Evolutionary conservation across 2,888 invertebrate genomes (phyloP).

Genomic region (Pandemis cinnamomeana): DNA sequence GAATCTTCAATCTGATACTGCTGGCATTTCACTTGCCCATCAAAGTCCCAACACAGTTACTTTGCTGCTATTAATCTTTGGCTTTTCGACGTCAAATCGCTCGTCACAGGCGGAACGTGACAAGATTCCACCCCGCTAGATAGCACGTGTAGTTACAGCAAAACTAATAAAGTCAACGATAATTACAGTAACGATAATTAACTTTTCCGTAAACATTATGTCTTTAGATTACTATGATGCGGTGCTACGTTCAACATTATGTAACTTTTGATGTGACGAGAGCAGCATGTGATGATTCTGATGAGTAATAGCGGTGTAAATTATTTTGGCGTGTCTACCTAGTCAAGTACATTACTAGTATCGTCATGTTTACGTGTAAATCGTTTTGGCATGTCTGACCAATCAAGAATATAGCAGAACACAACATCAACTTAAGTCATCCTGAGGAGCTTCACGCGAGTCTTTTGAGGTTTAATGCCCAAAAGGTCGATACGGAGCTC

Average conservation of each 20-base stretch:
- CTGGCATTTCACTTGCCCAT: neutral
- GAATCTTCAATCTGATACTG: neutral
- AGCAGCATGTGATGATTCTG: slow-evolving; percentile 25
- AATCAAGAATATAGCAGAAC: too few relatives aligned
- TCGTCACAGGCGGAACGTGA: neutral
- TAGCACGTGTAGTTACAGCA: neutral
- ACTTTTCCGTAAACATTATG: neutral
- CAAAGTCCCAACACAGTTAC: neutral
- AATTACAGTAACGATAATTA: neutral
- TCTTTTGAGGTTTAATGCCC: too few relatives aligned
- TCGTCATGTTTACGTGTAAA: neutral
- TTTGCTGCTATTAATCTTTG: neutral
- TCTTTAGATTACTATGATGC: slow-evolving; percentile 19
- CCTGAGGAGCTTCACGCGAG: too few relatives aligned
- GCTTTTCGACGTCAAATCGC: neutral
- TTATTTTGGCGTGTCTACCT: neutral
- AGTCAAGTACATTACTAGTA: neutral
- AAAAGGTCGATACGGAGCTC: too few relatives aligned
- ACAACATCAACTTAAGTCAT: too few relatives aligned
- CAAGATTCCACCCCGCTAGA: neutral
- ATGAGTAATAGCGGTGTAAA: slow-evolving; percentile 7
- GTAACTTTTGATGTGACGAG: slow-evolving; percentile 4
- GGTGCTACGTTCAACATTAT: slow-evolving; percentile 6
- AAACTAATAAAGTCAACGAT: neutral
- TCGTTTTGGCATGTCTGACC: too few relatives aligned